Percentiles rank a stretch among this genome's conserved stretches.
Conservation (phyloP, 2,888 invertebrate species). For the Ichneumon xanthorius region DNA sequence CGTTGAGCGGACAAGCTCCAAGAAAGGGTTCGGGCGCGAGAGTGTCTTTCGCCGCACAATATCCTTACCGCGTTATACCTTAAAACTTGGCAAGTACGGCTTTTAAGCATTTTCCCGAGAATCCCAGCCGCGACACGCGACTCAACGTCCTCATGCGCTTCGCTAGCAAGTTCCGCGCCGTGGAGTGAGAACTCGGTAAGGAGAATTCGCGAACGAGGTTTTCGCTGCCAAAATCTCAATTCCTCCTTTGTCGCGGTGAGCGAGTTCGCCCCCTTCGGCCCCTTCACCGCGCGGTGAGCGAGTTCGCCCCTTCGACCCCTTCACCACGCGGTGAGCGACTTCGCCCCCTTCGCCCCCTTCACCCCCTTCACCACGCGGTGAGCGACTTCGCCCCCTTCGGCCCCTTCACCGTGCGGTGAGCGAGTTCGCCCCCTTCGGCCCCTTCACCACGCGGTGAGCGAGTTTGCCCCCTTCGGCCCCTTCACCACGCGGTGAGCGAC, state of each 20-base stretch:
- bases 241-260: constrained; percentile 34
- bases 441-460: too few relatives aligned
- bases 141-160: neutral
- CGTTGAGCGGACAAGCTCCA: neutral
- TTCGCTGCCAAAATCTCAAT: constrained; percentile 55
- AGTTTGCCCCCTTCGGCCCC: too few relatives aligned
- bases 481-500: too few relatives aligned
- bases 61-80: constrained; percentile 67
- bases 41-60: constrained; percentile 50
- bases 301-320: too few relatives aligned
- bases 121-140: neutral
- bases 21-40: constrained; percentile 32
- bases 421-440: too few relatives aligned
- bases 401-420: too few relatives aligned
- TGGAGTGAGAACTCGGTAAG: constrained; percentile 21
- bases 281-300: too few relatives aligned
- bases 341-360: too few relatives aligned
- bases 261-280: constrained; percentile 31
- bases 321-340: too few relatives aligned
- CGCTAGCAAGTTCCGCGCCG: neutral
- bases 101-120: constrained; percentile 73
- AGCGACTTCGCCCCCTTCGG: too few relatives aligned
- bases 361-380: too few relatives aligned
- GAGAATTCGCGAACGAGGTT: neutral
- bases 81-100: constrained; percentile 74